phyloP scores from a whole-genome alignment of 2,888 invertebrate species.

The Mythimna vitellina region DNA sequence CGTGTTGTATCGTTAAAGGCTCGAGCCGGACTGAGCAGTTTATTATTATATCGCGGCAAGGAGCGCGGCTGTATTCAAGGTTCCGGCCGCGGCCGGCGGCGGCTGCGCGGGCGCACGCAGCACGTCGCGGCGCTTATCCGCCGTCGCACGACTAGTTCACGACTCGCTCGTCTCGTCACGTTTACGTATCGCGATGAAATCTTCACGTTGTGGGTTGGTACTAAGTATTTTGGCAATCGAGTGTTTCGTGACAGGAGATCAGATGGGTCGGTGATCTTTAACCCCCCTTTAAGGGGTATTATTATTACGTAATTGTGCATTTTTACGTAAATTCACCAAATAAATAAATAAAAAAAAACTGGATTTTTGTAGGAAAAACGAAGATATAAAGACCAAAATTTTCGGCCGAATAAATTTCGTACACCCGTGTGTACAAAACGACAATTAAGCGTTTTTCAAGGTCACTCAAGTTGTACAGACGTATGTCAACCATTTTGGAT shows the following conservation, averaged over 20 bases:
- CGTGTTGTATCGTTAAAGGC: constrained; percentile 88
- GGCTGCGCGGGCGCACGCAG: constrained; percentile 67
- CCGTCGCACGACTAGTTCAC: constrained; percentile 75
- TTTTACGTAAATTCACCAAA: too few relatives aligned
- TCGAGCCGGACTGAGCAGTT: constrained; percentile 87
- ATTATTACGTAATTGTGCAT: too few relatives aligned
- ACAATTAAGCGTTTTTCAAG: too few relatives aligned
- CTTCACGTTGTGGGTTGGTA: constrained; percentile 22
- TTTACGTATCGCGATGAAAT: constrained; percentile 40
- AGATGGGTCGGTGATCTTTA: constrained; percentile 8
- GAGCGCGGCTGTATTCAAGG: constrained; percentile 87
- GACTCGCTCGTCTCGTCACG: constrained; percentile 62
- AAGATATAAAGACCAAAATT: too few relatives aligned
- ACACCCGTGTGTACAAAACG: too few relatives aligned
- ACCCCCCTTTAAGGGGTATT: too few relatives aligned
- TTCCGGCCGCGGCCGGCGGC: constrained; percentile 80
- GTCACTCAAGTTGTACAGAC: too few relatives aligned
- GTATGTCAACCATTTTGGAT: not conserved
- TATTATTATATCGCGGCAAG: constrained; percentile 88
- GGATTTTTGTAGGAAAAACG: too few relatives aligned
- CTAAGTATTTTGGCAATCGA: constrained; percentile 23
- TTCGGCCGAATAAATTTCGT: too few relatives aligned
- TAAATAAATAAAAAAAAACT: too few relatives aligned
- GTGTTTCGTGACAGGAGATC: constrained; percentile 31
- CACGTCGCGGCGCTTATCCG: constrained; percentile 86